phyloP scores from a whole-genome alignment of 2,797 vertebrate species.

The Propithecus deckenii region DNA sequence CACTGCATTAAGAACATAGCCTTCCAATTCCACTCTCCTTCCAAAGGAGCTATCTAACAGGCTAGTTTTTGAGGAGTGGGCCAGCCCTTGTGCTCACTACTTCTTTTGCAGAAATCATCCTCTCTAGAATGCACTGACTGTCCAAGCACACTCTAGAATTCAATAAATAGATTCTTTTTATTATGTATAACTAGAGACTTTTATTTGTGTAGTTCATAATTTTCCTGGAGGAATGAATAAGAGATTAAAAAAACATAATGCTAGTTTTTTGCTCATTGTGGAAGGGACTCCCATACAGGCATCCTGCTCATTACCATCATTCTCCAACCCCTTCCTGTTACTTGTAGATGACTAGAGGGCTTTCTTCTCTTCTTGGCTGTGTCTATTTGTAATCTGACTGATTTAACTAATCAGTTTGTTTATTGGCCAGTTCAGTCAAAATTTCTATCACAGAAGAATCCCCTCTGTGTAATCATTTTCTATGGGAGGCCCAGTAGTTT shows the following conservation, averaged over 20 bases:
- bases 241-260: background rate
- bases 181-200: background rate
- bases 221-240: background rate
- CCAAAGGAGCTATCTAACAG: background rate
- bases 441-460: background rate
- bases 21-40: background rate
- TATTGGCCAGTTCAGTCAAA: background rate
- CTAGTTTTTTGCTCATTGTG: background rate
- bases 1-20: background rate
- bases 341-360: background rate
- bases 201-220: background rate
- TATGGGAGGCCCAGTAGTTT: background rate
- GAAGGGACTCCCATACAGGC: background rate
- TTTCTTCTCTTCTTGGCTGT: background rate
- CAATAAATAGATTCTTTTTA: background rate
- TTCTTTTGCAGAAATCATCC: background rate
- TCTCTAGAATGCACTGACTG: background rate
- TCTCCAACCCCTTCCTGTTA: background rate
- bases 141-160: background rate
- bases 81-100: background rate
- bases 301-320: background rate
- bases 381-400: background rate
- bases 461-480: background rate
- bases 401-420: background rate
- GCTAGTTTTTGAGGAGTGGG: background rate